phyloP scores from a whole-genome alignment of 2,113 vertebrate genomes.

The Anguilla rostrata region DNA sequence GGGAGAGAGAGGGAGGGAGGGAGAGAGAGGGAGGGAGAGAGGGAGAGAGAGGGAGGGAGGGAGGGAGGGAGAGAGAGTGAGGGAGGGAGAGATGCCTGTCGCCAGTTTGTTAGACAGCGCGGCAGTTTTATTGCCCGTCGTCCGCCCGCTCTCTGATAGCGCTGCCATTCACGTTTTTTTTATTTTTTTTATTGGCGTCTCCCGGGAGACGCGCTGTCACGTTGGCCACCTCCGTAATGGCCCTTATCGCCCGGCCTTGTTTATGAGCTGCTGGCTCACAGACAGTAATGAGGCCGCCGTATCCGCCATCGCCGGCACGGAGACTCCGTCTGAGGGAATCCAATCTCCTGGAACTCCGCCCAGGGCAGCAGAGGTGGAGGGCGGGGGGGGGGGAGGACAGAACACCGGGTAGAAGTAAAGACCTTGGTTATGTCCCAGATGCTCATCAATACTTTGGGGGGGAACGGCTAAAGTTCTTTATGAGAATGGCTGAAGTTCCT shows the following conservation, averaged over 20 bases:
- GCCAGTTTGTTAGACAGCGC: constrained; percentile 29
- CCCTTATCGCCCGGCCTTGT: constrained; percentile 40
- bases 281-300: constrained; percentile 31
- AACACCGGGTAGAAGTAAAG: constrained; percentile 22
- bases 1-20: constrained; percentile 15
- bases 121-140: constrained; percentile 24
- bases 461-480: constrained; percentile 14
- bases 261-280: constrained; percentile 36
- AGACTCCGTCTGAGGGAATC: constrained; percentile 18
- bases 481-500: constrained; percentile 9
- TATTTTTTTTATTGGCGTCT: not conserved
- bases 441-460: constrained; percentile 18
- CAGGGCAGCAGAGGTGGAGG: not conserved
- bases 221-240: constrained; percentile 32
- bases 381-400: not conserved
- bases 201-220: constrained; percentile 30
- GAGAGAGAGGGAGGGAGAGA: constrained; percentile 21
- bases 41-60: constrained; percentile 4
- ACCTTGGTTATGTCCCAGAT: not conserved
- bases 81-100: constrained; percentile 25
- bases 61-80: not conserved
- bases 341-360: constrained; percentile 4
- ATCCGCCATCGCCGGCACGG: not conserved
- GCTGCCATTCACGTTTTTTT: not conserved
- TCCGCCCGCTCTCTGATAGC: constrained; percentile 29